phyloP scores from a whole-genome alignment of 2,797 vertebrate species.

The Peromyscus aztecus region DNA sequence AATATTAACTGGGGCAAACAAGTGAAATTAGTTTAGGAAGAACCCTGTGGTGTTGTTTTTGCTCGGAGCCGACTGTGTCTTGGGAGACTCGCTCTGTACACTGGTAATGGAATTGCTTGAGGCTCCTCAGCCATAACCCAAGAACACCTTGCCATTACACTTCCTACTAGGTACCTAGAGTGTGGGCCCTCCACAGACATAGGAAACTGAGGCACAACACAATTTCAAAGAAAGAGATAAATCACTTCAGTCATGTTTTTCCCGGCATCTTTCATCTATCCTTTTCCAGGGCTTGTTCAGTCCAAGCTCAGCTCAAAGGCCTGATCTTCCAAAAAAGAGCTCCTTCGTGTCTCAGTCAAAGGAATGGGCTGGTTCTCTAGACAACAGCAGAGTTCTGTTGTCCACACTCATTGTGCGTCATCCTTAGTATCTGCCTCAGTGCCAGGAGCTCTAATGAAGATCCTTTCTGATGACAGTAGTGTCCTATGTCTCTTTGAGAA shows the following conservation, averaged over 20 bases:
- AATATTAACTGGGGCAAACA: conserved; percentile 81
- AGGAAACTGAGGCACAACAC: conserved; percentile 30
- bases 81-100: conserved; percentile 67
- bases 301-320: neutral
- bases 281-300: neutral
- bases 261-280: neutral
- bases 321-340: neutral
- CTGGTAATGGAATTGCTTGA: conserved; percentile 67
- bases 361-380: neutral
- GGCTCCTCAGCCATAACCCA: conserved; percentile 77
- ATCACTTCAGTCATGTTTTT: neutral
- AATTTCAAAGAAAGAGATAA: conserved; percentile 56
- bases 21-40: conserved; percentile 78
- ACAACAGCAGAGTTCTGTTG: neutral
- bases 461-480: neutral
- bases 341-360: neutral
- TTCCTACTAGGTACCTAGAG: conserved; percentile 56
- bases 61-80: conserved; percentile 68
- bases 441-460: conserved; percentile 11
- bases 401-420: neutral
- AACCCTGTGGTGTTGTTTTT: conserved; percentile 58
- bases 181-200: neutral
- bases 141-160: conserved; percentile 69
- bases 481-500: neutral
- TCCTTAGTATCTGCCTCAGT: neutral